Percentiles rank a stretch among this genome's conserved stretches.
phyloP scores from a whole-genome alignment of 1,140 invertebrate species.

The Bombus impatiens region DNA sequence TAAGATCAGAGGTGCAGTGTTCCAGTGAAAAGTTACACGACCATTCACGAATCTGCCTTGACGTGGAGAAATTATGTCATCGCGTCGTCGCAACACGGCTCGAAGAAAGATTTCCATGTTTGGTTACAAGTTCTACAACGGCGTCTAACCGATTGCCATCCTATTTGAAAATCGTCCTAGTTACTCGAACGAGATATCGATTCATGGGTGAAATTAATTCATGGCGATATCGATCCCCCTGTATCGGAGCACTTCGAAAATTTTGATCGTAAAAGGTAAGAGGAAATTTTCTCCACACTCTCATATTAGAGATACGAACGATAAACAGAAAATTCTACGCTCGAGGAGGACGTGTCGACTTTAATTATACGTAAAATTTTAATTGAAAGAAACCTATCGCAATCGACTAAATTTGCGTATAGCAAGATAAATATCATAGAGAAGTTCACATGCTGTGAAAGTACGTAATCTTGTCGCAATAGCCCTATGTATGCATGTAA shows the following conservation, averaged over 20 bases:
- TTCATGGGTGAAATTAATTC: slow-evolving; percentile 2
- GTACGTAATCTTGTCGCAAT: slow-evolving; percentile 2
- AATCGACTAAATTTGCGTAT: background rate
- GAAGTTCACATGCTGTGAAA: background rate
- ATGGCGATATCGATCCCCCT: background rate
- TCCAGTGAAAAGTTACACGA: slow-evolving; percentile 25
- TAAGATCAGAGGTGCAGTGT: slow-evolving; percentile 35
- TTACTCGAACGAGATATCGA: slow-evolving; percentile 19
- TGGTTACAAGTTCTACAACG: slow-evolving; percentile 33
- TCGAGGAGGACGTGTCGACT: no score
- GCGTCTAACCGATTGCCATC: background rate
- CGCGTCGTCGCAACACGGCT: slow-evolving; percentile 30
- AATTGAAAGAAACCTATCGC: no score
- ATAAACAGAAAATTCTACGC: background rate
- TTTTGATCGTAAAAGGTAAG: slow-evolving; percentile 29
- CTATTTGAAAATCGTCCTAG: slow-evolving; percentile 35
- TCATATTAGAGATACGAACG: slow-evolving; percentile 12
- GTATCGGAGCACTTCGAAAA: slow-evolving; percentile 1
- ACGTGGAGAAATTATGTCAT: slow-evolving; percentile 51
- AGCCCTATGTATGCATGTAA: background rate
- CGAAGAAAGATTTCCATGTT: slow-evolving; percentile 57
- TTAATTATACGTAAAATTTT: background rate
- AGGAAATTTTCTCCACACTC: background rate
- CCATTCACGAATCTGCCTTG: slow-evolving; percentile 8
- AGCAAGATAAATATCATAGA: background rate